Evolutionary conservation across 2,888 invertebrate species (phyloP), one percentile per base, ranked within the genome.

Genomic region (Leptinotarsa tumamoca): DNA sequence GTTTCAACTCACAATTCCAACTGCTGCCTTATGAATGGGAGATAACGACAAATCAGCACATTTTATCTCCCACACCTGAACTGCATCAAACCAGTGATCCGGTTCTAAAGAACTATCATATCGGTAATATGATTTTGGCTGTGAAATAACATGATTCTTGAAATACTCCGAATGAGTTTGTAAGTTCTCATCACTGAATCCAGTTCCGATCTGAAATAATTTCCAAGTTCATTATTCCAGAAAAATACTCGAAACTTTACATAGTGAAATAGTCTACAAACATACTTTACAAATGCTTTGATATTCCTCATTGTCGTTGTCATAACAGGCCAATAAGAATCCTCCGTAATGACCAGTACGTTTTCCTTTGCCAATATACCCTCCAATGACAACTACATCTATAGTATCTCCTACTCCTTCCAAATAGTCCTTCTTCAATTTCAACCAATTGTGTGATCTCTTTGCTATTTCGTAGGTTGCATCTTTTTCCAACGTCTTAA

Each of bases 401-500:
- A 99, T 89, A 0, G 98, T 98, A 89, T 99, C 99, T 1, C 99
- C 99, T 13, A 96, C 94, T 54, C 98, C 98, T 49, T 98, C 96
- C 80, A 99, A 90, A 89, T 99, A 99, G 90, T 99, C 99, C 87
- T 99, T 99, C 88, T 99, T 99, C 73, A 99, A 89, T 91, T 98
- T 98, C 54, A 98, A 90, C 98, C 98, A 98, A 88, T 97, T 98
- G 80, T 94, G 92, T 0, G 97, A 97, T 56, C 99, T 90, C 83
- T 98, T 95, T 0, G 99, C 98, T 83, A 99, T 99, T 90, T 99
- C 99, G 89, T 99, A 99, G 0, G 95, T 95, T 0, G 99, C 97
- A 84, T 95, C 94, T 50, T 93, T 93, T 82, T 94, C 92, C 70
- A 99, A 89, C 0, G 98, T 96, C 90, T 99, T 99, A 10, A 99